Conservation (phyloP, 2,888 invertebrate genomes). For the Melieria picta region DNA sequence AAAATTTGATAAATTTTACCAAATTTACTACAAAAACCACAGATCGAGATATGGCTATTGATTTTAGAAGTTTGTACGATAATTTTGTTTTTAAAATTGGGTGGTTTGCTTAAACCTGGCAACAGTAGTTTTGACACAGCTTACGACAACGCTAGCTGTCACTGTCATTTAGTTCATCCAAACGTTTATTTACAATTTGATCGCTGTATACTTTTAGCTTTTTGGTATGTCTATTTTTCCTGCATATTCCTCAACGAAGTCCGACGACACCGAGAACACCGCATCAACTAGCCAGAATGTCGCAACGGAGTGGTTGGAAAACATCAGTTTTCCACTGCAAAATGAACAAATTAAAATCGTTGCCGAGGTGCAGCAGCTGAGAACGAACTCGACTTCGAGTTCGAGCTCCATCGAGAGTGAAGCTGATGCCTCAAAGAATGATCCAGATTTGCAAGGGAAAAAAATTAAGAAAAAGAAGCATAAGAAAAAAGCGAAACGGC, state of each 20-base stretch:
- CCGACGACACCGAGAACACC: background rate
- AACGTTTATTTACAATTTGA: too few species aligned
- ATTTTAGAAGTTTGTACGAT: too few species aligned
- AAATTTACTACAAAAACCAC: too few species aligned
- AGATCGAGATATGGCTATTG: too few species aligned
- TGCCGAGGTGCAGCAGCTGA: background rate
- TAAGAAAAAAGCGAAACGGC: slow-evolving; percentile 15
- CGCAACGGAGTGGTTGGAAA: slow-evolving; percentile 40
- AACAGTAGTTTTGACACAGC: too few species aligned
- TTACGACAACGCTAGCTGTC: too few species aligned
- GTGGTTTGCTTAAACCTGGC: too few species aligned
- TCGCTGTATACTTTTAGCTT: too few species aligned
- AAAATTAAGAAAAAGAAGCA: slow-evolving; percentile 8
- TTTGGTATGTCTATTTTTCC: slow-evolving; percentile 45
- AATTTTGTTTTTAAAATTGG: too few species aligned
- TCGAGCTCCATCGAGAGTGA: slow-evolving; percentile 2
- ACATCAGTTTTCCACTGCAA: slow-evolving; percentile 42
- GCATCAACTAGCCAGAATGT: background rate
- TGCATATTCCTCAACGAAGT: slow-evolving; percentile 37
- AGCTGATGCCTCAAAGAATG: background rate
- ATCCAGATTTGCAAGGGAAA: background rate
- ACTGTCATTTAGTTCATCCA: too few species aligned
- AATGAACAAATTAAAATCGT: slow-evolving; percentile 24
- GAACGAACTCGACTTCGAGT: background rate
- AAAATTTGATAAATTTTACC: too few species aligned